A percentile compares a stretch with the other conserved stretches of the same genome.
These are phyloP conservation scores for Lepilemur septentrionalis DNA, from an alignment of 2,797 vertebrate species.

Conservation along the genomic window DNA sequence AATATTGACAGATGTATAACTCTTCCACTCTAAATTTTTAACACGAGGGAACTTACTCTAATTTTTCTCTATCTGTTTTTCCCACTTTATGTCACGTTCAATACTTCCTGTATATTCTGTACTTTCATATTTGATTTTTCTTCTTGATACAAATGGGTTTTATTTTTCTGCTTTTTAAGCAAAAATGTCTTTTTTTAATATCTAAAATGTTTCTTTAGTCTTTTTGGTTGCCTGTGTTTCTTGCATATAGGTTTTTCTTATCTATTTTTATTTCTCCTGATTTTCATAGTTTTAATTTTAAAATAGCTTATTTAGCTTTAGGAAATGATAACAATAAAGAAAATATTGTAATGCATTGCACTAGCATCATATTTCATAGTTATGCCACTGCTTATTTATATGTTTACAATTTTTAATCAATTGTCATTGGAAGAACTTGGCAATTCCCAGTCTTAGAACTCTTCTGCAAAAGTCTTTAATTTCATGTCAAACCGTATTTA, in stretches of 20 bases:
- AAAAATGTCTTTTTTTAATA: neutral
- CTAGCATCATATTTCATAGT: neutral
- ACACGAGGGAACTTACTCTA: neutral
- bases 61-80: neutral
- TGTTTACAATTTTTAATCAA: neutral
- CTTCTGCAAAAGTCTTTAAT: neutral
- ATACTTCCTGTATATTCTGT: neutral
- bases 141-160: neutral
- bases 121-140: neutral
- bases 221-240: neutral
- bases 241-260: neutral
- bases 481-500: neutral
- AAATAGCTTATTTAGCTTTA: constrained; percentile 4
- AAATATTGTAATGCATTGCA: neutral
- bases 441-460: neutral
- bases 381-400: neutral
- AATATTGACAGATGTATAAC: neutral
- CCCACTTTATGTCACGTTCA: neutral
- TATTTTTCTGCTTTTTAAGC: neutral
- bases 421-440: neutral
- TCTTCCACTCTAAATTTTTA: neutral
- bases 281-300: constrained; percentile 38
- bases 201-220: neutral
- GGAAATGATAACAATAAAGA: neutral
- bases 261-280: neutral